Evolutionary conservation across 1,140 invertebrate species (phyloP).

Genomic region (Brachionus koreanus): DNA sequence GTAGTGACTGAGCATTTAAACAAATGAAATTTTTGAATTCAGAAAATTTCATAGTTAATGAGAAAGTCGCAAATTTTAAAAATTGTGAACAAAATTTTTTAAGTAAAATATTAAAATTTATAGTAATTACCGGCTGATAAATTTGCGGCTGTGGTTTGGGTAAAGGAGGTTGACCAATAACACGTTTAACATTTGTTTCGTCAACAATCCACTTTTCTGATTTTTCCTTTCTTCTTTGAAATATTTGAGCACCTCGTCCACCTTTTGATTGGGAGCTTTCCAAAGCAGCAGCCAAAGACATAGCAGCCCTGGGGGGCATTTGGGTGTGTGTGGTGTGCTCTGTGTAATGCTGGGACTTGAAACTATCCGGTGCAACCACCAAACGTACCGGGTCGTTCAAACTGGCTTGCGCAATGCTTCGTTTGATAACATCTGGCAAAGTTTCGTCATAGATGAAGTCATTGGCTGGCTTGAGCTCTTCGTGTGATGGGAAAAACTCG

Average conservation of each 20-base stretch:
- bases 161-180: not conserved
- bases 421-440: conserved; percentile 38
- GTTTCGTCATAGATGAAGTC: conserved; percentile 23
- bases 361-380: conserved; percentile 31
- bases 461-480: not conserved
- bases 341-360: conserved; percentile 16
- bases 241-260: conserved; percentile 40
- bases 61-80: too few relatives aligned
- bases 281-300: conserved; percentile 15
- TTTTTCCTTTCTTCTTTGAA: conserved; percentile 38
- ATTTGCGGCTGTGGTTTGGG: conserved; percentile 24
- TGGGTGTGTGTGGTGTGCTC: conserved; percentile 43
- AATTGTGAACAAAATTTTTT: too few relatives aligned
- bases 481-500: conserved; percentile 9
- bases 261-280: conserved; percentile 1
- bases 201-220: conserved; percentile 45
- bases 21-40: too few relatives aligned
- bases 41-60: too few relatives aligned
- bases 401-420: conserved; percentile 30
- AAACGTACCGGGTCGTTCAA: conserved; percentile 22
- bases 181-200: conserved; percentile 35
- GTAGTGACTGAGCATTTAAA: too few relatives aligned
- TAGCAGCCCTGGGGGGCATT: conserved; percentile 35
- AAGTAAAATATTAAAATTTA: too few relatives aligned
- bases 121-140: not conserved